These are phyloP conservation scores for Tinea semifulvella DNA, from an alignment of 2,888 invertebrate genomes.

Conservation along the genomic window DNA sequence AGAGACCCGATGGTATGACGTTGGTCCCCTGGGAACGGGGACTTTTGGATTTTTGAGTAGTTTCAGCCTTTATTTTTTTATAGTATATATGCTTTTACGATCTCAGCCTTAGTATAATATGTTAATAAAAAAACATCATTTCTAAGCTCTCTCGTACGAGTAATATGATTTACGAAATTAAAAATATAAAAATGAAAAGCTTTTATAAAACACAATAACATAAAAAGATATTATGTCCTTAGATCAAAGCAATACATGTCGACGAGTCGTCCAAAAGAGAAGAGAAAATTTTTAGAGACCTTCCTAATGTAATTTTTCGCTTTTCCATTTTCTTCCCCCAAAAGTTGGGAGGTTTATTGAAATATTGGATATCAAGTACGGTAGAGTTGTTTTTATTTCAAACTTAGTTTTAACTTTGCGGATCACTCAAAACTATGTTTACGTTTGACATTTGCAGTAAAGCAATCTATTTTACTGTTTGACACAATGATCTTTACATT, in stretches of 20 bases:
- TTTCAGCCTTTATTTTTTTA: too few relatives aligned
- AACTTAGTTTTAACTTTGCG: slow-evolving; percentile 46
- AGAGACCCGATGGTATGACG: too few relatives aligned
- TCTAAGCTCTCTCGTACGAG: too few relatives aligned
- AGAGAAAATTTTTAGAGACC: slow-evolving; percentile 48
- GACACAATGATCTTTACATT: background rate
- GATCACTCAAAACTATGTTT: slow-evolving; percentile 7
- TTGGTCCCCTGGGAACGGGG: too few relatives aligned
- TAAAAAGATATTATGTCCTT: slow-evolving; percentile 15
- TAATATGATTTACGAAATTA: slow-evolving; percentile 1
- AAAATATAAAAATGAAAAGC: slow-evolving; percentile 3
- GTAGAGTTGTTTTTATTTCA: slow-evolving; percentile 54
- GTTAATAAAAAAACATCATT: too few relatives aligned
- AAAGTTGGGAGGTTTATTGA: slow-evolving; percentile 58
- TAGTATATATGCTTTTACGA: too few relatives aligned
- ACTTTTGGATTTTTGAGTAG: too few relatives aligned
- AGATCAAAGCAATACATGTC: slow-evolving; percentile 30
- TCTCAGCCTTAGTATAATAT: too few relatives aligned
- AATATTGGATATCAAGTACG: slow-evolving; percentile 63
- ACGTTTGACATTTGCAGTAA: background rate
- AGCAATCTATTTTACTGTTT: background rate
- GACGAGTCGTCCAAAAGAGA: slow-evolving; percentile 31
- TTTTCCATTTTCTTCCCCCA: slow-evolving; percentile 52
- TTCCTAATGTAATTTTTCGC: slow-evolving; percentile 59
- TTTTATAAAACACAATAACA: slow-evolving; percentile 4